A percentile compares a stretch with the other conserved stretches of the same genome.
Evolutionary conservation across 53 echinoderm and acorn worm genomes (phyloP).

Genomic region (Holothuria leucospilota): DNA sequence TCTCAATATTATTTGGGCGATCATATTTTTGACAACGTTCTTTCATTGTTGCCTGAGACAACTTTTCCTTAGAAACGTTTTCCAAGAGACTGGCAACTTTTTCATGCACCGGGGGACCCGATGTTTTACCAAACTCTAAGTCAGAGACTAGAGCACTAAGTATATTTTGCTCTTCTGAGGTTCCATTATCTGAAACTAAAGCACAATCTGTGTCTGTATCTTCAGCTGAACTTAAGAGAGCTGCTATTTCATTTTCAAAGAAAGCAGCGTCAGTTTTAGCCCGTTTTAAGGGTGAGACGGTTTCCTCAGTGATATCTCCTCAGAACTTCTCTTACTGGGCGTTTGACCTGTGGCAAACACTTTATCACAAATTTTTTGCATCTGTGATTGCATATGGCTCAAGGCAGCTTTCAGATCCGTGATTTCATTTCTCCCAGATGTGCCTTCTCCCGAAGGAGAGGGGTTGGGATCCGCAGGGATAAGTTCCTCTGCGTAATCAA

Average conservation of each 20-base stretch:
- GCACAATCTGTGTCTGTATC: not conserved
- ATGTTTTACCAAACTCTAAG: not conserved
- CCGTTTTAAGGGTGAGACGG: not conserved
- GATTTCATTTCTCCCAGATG: not conserved
- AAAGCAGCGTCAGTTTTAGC: not conserved
- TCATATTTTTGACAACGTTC: constrained; percentile 29
- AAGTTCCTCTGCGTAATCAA: constrained; percentile 43
- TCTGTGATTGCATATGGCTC: constrained; percentile 16
- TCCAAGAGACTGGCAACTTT: constrained; percentile 11
- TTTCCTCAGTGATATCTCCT: not conserved
- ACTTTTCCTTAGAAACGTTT: not conserved
- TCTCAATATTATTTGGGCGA: not conserved
- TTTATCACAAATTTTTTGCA: constrained; percentile 8
- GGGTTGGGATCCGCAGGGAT: not conserved
- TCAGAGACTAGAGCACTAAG: not conserved
- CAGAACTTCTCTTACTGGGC: not conserved
- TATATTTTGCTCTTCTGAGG: constrained; percentile 1
- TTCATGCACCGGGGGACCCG: constrained; percentile 8
- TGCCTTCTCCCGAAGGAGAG: constrained; percentile 14
- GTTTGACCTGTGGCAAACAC: constrained; percentile 20
- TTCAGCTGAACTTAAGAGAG: not conserved
- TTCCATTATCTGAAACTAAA: not conserved
- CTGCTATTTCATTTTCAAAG: not conserved
- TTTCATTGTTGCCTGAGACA: constrained; percentile 12
- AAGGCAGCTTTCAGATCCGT: constrained; percentile 5